Evolutionary conservation across 2,888 invertebrate genomes (phyloP), one percentile per base, ranked within the genome.

Genomic region (Eustalomyia histrio): DNA sequence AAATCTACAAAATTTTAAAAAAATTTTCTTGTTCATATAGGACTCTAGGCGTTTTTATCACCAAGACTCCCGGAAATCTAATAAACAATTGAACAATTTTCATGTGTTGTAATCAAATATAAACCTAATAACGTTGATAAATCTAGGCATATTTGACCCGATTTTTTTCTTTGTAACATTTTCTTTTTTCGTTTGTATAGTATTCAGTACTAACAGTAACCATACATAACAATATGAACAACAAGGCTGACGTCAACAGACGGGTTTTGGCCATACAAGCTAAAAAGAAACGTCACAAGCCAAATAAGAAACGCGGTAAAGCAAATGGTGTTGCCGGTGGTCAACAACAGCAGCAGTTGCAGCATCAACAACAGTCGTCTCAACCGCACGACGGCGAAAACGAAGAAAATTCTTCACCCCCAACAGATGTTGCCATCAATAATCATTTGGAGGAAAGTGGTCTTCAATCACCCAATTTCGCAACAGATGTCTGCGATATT

Each of bases 211-310:
- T 35, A 73, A 33, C 65, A 69, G 58, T 64, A 79, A 82, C 65
- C 80, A 75, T 72, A 43, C n/a, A 47, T n/a, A 47, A 14, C 39
- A 39, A 35, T 65, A 96, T 96, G 96, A 96, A 95, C 93, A 94
- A 95, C 91, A 96, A 96, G 94, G 95, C 95, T 92, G 96, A 96
- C 92, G 96, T 96, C 92, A 96, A 96, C 92, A 94, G 96, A 92
- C 94, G 96, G 91, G 96, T 97, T 92, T 93, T 96, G 92, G 96
- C 96, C 90, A 96, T 96, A 89, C 96, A 96, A 93, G 96, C 96
- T 88, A 97, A 97, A 93, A 96, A 96, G 92, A 97, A 96, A 91
- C 94, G 96, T 86, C 96, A 96, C 92, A 96, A 96, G 95, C 94
- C 95, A 85, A 94, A 94, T 86, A 96, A 96, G 91, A 95, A 95